Percentiles rank a stretch among this genome's conserved stretches.
Evolutionary conservation across 2,888 invertebrate genomes (phyloP).

Genomic region (Erebia palarica): DNA sequence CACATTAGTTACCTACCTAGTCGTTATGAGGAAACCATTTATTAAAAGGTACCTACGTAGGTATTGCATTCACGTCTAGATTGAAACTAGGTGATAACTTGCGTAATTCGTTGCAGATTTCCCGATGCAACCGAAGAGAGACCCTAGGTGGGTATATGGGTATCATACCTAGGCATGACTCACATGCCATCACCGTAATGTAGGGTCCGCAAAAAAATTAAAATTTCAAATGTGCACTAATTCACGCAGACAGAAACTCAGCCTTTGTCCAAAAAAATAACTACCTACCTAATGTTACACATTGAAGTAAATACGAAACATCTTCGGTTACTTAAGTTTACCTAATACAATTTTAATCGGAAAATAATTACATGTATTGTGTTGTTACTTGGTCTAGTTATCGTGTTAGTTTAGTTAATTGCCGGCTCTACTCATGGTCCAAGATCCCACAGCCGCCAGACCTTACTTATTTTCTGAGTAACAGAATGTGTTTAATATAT

Average conservation of each 20-base stretch:
- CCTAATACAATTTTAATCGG: background rate
- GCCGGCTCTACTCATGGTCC: too few species aligned
- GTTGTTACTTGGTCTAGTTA: too few species aligned
- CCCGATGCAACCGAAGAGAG: slow-evolving; percentile 36
- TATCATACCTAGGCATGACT: background rate
- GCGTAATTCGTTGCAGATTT: slow-evolving; percentile 45
- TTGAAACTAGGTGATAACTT: slow-evolving; percentile 43
- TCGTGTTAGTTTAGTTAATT: background rate
- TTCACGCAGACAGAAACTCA: background rate
- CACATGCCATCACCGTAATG: background rate
- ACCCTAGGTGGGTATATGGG: background rate
- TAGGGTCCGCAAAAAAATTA: background rate
- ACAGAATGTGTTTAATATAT: too few species aligned
- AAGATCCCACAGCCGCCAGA: too few species aligned
- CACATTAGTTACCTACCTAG: background rate
- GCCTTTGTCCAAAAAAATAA: background rate
- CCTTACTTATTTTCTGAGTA: too few species aligned
- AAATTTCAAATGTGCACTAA: background rate
- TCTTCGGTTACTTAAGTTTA: too few species aligned
- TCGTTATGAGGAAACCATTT: slow-evolving; percentile 19
- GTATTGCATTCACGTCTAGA: slow-evolving; percentile 27
- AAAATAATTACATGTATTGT: background rate
- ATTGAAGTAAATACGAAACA: background rate
- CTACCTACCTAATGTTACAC: background rate
- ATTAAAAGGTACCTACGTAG: background rate